Evolutionary conservation across 2,113 vertebrate species (phyloP).

Genomic region (Colossoma macropomum): DNA sequence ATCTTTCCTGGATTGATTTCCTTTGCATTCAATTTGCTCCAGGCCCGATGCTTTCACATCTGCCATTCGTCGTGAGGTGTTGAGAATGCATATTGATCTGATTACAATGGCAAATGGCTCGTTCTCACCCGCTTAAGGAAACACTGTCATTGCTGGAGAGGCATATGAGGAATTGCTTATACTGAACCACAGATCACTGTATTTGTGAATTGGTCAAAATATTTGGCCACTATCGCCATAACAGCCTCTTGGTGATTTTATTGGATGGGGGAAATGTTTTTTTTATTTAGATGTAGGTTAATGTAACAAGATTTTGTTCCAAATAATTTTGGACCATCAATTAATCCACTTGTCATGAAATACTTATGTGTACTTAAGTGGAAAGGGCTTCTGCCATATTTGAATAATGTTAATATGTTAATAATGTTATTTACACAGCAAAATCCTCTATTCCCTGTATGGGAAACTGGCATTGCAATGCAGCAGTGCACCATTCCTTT

Average conservation of each 20-base stretch:
- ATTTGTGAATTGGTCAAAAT: neutral
- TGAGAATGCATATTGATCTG: conserved; percentile 57
- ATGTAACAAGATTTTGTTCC: too few relatives aligned
- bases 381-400: too few relatives aligned
- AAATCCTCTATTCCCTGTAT: neutral
- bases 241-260: too few relatives aligned
- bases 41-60: conserved; percentile 45
- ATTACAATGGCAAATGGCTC: conserved; percentile 48
- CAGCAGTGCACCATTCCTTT: neutral
- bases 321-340: too few relatives aligned
- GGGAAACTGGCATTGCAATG: neutral
- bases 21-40: conserved; percentile 53
- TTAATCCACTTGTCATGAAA: too few relatives aligned
- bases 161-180: conserved; percentile 18
- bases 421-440: too few relatives aligned
- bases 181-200: neutral
- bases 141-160: conserved; percentile 38
- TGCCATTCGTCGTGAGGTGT: conserved; percentile 47
- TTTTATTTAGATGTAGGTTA: too few relatives aligned
- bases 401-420: too few relatives aligned
- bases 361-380: too few relatives aligned
- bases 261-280: too few relatives aligned
- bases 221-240: too few relatives aligned
- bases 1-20: conserved; percentile 56
- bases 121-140: conserved; percentile 47